phyloP scores from a whole-genome alignment of 2,888 invertebrate genomes.

The Leptothorax acervorum region DNA sequence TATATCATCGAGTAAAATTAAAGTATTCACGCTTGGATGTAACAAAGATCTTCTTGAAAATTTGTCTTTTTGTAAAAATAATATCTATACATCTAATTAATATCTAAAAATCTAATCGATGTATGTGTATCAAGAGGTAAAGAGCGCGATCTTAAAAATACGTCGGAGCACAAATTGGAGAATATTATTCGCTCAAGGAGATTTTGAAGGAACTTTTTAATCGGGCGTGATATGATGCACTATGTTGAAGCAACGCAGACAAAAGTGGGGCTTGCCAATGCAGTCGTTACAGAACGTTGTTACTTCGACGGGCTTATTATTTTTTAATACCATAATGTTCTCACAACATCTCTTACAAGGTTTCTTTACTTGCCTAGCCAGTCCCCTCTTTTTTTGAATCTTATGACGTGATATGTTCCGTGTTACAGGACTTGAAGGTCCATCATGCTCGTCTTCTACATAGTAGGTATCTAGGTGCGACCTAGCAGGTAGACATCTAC shows the following conservation, averaged over 20 bases:
- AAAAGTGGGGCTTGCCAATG: slow-evolving; percentile 39
- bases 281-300: slow-evolving; percentile 41
- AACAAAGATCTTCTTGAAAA: background rate
- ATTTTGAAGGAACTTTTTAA: slow-evolving; percentile 15
- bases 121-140: background rate
- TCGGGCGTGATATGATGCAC: slow-evolving; percentile 32
- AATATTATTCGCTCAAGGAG: slow-evolving; percentile 4
- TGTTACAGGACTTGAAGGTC: slow-evolving; percentile 26
- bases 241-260: slow-evolving; percentile 41
- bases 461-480: slow-evolving; percentile 27
- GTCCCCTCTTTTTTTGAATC: slow-evolving; percentile 39
- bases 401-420: slow-evolving; percentile 33
- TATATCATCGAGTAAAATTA: background rate
- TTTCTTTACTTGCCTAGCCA: slow-evolving; percentile 31
- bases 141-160: background rate
- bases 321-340: slow-evolving; percentile 8
- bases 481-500: slow-evolving; percentile 24
- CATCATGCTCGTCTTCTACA: slow-evolving; percentile 28
- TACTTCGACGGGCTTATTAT: slow-evolving; percentile 11
- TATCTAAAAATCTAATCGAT: background rate
- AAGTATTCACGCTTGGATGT: background rate
- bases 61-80: background rate
- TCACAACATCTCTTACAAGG: slow-evolving; percentile 30
- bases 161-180: background rate
- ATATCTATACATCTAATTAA: background rate